These are phyloP conservation scores for Cecropterus lyciades DNA, from an alignment of 1,140 invertebrate genomes.

Conservation along the genomic window DNA sequence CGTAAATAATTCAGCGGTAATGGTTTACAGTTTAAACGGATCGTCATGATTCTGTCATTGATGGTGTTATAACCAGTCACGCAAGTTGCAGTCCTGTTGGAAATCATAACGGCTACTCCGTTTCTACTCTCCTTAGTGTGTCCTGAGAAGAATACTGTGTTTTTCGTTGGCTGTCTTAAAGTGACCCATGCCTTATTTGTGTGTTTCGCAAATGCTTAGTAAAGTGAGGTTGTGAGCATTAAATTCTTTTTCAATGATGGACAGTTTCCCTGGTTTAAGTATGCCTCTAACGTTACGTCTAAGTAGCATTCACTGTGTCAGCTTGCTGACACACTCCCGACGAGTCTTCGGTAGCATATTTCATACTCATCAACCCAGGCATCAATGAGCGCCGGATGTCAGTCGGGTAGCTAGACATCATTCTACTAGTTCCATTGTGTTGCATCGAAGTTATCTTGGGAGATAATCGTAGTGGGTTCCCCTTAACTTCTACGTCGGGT, in stretches of 20 bases:
- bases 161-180: background rate
- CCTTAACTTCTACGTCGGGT: conserved; percentile 5
- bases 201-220: background rate
- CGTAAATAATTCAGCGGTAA: conserved; percentile 22
- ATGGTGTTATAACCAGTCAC: conserved; percentile 22
- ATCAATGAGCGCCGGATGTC: conserved; percentile 36
- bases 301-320: background rate
- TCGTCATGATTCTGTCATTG: conserved; percentile 27
- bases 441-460: conserved; percentile 9
- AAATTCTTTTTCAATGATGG: conserved; percentile 5
- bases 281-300: conserved; percentile 5
- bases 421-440: background rate
- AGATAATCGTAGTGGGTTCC: conserved; percentile 20
- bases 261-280: background rate
- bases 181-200: background rate
- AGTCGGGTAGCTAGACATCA: conserved; percentile 37
- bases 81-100: background rate
- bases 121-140: background rate
- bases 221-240: background rate
- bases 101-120: background rate
- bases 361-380: conserved; percentile 38
- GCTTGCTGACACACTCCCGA: conserved; percentile 25
- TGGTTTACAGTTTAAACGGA: conserved; percentile 17
- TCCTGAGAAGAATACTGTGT: conserved; percentile 3
- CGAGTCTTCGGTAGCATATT: conserved; percentile 39